Percentiles rank a stretch among this genome's conserved stretches.
Conservation (phyloP, 2,888 invertebrate genomes). For the Acrocyrtus sp. region DNA sequence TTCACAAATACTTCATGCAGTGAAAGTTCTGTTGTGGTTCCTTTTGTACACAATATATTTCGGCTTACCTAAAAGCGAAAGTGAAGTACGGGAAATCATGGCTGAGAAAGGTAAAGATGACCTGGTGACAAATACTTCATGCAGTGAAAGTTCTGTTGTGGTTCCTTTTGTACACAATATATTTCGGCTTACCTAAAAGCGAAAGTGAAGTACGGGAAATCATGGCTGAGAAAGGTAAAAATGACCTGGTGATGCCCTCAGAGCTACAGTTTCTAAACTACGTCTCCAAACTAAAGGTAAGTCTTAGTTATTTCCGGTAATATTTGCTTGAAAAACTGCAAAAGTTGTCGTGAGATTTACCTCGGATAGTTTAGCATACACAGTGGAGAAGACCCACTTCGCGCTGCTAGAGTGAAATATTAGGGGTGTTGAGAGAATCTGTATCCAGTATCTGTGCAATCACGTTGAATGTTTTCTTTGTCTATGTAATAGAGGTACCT, state of each 20-base stretch:
- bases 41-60: too few relatives aligned
- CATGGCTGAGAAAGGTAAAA: constrained; percentile 18
- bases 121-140: too few relatives aligned
- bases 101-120: constrained; percentile 3
- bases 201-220: background rate
- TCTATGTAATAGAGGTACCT: too few relatives aligned
- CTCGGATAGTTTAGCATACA: too few relatives aligned
- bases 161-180: too few relatives aligned
- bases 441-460: background rate
- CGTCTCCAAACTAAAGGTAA: constrained; percentile 78
- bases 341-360: too few relatives aligned
- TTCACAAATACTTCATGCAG: too few relatives aligned
- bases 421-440: background rate
- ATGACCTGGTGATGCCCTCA: constrained; percentile 36
- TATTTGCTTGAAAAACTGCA: too few relatives aligned
- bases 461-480: too few relatives aligned
- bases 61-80: background rate
- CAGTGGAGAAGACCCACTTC: too few relatives aligned
- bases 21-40: too few relatives aligned
- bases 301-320: constrained; percentile 54
- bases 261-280: constrained; percentile 75
- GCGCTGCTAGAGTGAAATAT: background rate
- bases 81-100: constrained; percentile 15
- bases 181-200: background rate
- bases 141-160: too few relatives aligned